These are phyloP conservation scores for Hydraecia micacea DNA, from an alignment of 2,888 invertebrate species.

Conservation along the genomic window DNA sequence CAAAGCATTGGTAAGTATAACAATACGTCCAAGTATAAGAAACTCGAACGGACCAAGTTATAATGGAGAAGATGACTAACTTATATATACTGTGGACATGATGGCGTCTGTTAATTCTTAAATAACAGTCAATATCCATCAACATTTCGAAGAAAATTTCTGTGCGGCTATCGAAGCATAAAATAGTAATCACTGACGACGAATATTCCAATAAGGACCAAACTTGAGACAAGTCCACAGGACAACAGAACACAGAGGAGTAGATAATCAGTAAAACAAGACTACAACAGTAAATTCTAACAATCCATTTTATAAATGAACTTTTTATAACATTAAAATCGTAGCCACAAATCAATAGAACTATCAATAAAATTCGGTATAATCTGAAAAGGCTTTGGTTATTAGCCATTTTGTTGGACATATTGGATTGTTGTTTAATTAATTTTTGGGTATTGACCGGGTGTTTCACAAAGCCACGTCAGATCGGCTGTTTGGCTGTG, in stretches of 20 bases:
- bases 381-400: constrained; percentile 63
- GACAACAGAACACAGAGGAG: constrained; percentile 75
- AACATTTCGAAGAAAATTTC: constrained; percentile 73
- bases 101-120: constrained; percentile 75
- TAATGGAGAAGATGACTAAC: constrained; percentile 66
- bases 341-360: constrained; percentile 79
- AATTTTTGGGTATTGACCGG: constrained; percentile 63
- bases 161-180: constrained; percentile 74
- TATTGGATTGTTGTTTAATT: constrained; percentile 63
- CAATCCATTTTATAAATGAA: constrained; percentile 54
- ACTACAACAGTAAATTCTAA: constrained; percentile 73
- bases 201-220: constrained; percentile 82
- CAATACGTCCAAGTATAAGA: constrained; percentile 76
- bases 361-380: constrained; percentile 74
- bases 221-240: constrained; percentile 69
- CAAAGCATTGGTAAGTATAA: constrained; percentile 69
- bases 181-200: constrained; percentile 71
- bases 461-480: constrained; percentile 71
- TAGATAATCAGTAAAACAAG: constrained; percentile 70
- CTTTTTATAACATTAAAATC: constrained; percentile 76
- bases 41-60: constrained; percentile 75
- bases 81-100: constrained; percentile 69
- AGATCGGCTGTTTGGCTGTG: constrained; percentile 67
- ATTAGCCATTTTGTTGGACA: constrained; percentile 62
- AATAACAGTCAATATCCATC: constrained; percentile 73